Conservation (phyloP, 2,888 invertebrate genomes). For the Blera fallax region DNA sequence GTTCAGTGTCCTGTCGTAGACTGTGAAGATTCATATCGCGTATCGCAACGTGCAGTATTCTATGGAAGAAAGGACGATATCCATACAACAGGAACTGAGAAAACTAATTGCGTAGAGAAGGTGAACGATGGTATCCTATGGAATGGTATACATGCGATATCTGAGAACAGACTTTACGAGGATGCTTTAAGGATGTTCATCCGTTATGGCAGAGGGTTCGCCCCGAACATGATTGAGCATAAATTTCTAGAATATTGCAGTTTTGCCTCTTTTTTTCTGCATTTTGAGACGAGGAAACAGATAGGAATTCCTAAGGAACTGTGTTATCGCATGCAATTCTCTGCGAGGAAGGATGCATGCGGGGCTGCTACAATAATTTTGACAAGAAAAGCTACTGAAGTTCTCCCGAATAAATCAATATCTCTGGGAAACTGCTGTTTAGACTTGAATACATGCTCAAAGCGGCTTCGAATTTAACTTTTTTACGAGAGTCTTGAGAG, state of each 20-base stretch:
- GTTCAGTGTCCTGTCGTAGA: constrained; percentile 24
- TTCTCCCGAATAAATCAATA: too few species aligned
- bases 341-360: background rate
- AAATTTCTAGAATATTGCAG: constrained; percentile 48
- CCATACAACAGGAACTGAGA: background rate
- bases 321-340: background rate
- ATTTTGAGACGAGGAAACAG: background rate
- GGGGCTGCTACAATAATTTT: too few species aligned
- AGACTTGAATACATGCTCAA: too few species aligned
- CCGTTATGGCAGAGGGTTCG: constrained; percentile 50
- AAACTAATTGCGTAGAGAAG: constrained; percentile 55
- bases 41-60: constrained; percentile 44
- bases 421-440: too few species aligned
- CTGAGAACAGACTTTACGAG: background rate
- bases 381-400: too few species aligned
- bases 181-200: constrained; percentile 44
- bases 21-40: constrained; percentile 36
- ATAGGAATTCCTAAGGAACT: background rate
- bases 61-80: background rate
- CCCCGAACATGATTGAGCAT: constrained; percentile 64
- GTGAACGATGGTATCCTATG: constrained; percentile 55
- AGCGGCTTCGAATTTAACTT: too few species aligned
- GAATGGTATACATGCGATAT: constrained; percentile 44
- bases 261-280: background rate
- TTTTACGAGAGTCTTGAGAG: too few species aligned